Base-by-base conservation (phyloP, 2,797 vertebrate genomes). In the Neosilurus hyrtlii region DNA sequence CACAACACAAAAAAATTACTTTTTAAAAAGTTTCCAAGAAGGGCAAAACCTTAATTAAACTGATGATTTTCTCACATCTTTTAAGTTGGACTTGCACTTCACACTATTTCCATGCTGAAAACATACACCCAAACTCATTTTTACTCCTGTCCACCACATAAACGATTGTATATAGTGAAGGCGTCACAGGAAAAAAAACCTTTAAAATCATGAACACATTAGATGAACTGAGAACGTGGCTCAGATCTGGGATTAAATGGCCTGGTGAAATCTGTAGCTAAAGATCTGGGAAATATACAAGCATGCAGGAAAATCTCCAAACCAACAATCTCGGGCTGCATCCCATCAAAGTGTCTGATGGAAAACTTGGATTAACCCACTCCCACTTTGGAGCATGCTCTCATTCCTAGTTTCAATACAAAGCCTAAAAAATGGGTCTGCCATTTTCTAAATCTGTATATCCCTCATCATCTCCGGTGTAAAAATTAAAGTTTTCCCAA, bases 381-480 rank as follows among this genome's bases (percentile, higher is more conserved):
- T 80, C 43, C 20, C 26, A 67, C 30, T n/a, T n/a, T 80, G 62
- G 24, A 66, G 15, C 76, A 1, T 80, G 65, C 65, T 15, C 52
- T 24, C 8, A 37, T 16, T 24, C 16, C 20, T 52, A 78, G 26
- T 75, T 54, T 56, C 16, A 30, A 43, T 37, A 65, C 54, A 20
- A 66, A 57, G 9, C 12, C 52, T 10, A 56, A 56, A 1, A 54
- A 37, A 15, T 61, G 22, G 2, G 1, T 35, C 18, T 56, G 15
- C 16, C 15, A 54, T 37, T 74, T 57, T 18, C 4, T 43, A 49
- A 24, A 49, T 62, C 30, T 43, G 14, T 43, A 77, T 62, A 61
- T 82, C 81, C 85, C 87, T 84, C 84, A 85, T 26, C 22, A 61
- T 24, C 37, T 43, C 35, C 57, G 6, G 11, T 59, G 10, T 90